Evolutionary conservation across 1,140 invertebrate species (phyloP).

Genomic region (Diploscapter pachys): DNA sequence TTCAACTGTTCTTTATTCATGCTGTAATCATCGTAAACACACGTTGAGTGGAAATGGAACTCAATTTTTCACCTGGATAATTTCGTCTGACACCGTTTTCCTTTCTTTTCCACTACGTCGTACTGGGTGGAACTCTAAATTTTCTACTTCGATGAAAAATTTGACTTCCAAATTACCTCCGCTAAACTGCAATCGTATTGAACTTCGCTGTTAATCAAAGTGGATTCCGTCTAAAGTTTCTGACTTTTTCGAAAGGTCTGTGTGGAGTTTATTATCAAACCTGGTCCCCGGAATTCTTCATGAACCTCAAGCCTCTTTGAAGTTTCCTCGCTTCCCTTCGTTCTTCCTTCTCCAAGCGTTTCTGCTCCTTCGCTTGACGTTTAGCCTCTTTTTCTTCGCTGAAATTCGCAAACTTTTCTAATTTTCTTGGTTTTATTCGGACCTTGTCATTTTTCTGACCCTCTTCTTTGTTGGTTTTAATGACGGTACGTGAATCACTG

Average conservation of each 20-base stretch:
- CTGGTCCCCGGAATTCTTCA: conserved; percentile 26
- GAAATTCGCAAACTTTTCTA: background rate
- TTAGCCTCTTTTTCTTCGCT: too few relatives aligned
- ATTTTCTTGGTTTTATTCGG: conserved; percentile 17
- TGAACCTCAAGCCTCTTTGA: conserved; percentile 18
- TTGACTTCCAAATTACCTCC: background rate
- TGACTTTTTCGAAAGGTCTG: background rate
- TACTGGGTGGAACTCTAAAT: conserved; percentile 1
- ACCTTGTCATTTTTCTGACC: conserved; percentile 4
- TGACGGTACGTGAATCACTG: conserved; percentile 22
- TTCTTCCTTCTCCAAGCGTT: conserved; percentile 11
- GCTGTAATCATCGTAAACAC: background rate
- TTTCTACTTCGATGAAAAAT: too few relatives aligned
- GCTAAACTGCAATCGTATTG: conserved; percentile 15
- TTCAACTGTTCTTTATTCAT: background rate
- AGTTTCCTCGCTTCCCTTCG: conserved; percentile 6
- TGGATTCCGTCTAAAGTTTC: background rate
- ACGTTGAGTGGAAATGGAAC: background rate
- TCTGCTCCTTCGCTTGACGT: background rate
- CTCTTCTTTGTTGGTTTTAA: background rate
- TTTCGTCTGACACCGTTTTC: conserved; percentile 22
- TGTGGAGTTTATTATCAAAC: too few relatives aligned
- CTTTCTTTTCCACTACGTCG: conserved; percentile 6
- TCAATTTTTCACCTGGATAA: conserved; percentile 3
- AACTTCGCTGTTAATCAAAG: conserved; percentile 12